These are phyloP conservation scores for Lasiommata megera DNA, from an alignment of 2,888 invertebrate species.

Conservation along the genomic window DNA sequence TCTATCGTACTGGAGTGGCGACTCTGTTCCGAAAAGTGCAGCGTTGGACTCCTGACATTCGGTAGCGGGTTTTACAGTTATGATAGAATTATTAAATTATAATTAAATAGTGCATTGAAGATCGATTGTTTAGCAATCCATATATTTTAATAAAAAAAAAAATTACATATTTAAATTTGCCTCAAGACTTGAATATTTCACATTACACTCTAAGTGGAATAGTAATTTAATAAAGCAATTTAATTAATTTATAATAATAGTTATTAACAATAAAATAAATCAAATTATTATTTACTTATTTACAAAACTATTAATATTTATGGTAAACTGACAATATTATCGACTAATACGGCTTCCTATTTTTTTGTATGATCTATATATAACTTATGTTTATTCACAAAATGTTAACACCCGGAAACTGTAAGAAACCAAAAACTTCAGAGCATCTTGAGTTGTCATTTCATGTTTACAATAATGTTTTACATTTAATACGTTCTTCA, in stretches of 20 bases:
- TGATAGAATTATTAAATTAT: too few relatives aligned
- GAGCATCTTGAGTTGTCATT: too few relatives aligned
- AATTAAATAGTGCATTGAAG: constrained; percentile 64
- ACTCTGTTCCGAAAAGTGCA: too few relatives aligned
- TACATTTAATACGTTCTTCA: too few relatives aligned
- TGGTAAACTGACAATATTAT: constrained; percentile 24
- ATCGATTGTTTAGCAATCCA: constrained; percentile 35
- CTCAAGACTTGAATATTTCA: constrained; percentile 1
- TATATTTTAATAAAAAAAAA: constrained; percentile 16
- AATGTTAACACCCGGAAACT: constrained; percentile 2
- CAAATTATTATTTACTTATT: constrained; percentile 12
- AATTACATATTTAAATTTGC: constrained; percentile 21
- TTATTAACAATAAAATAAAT: not conserved
- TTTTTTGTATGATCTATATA: constrained; percentile 22
- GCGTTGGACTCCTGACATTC: too few relatives aligned
- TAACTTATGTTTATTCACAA: constrained; percentile 27
- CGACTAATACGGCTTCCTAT: constrained; percentile 13
- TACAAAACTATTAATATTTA: constrained; percentile 24
- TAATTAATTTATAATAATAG: constrained; percentile 13
- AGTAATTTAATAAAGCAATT: constrained; percentile 37
- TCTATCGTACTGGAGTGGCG: too few relatives aligned
- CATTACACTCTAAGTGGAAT: constrained; percentile 25
- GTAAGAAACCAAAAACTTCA: not conserved
- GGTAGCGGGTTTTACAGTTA: too few relatives aligned
- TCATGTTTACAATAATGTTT: too few relatives aligned